Evolutionary conservation across 2,888 invertebrate species (phyloP), one percentile per base, ranked within the genome.

Genomic region (Cryptophagus acutangulus): DNA sequence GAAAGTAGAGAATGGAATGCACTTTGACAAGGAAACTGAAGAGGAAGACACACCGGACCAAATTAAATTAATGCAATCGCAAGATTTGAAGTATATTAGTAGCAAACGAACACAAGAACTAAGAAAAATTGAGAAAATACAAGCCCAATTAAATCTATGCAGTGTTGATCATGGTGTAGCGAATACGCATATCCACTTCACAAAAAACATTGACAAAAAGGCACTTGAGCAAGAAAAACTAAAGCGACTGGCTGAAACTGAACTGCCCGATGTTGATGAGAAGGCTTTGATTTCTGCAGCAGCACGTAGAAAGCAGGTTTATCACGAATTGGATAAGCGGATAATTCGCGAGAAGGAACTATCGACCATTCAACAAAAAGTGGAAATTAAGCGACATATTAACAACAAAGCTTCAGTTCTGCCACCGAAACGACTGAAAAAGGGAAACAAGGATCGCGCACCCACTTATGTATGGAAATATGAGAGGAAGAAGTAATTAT

Each of bases 1-100:
- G 0, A 81, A 82, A 67, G 70, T 86, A 0, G 67, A 75, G 46
- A 73, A 73, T 51, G 76, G 75, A 1, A 48, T 63, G 40, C 83
- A 84, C 57, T 82, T 82, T 62, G 82, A 87, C 56, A 70, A 81
- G 24, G 74, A 75, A 46, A 81, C 84, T 45, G 75, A 78, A 18
- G 81, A 82, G 29, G 84, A 88, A 56, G 82, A 89, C 52, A 83
- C 85, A 1, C 78, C 83, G 0, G 87, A 88, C 13, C 96, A 97
- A 67, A 70, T 88, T 33, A 83, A 87, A 45, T 67, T 97, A 38
- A 91, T 96, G 87, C 79, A 87, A 63, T 85, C 88, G 0, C 94
- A 93, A 68, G 95, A 97, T 69, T 71, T 92, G 5, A 88, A 87
- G 54, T 99, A 97, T 40, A 77, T 97, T 9, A 77, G 81, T 20